phyloP scores from a whole-genome alignment of 2,113 vertebrate species.

The Dinomys branickii region DNA sequence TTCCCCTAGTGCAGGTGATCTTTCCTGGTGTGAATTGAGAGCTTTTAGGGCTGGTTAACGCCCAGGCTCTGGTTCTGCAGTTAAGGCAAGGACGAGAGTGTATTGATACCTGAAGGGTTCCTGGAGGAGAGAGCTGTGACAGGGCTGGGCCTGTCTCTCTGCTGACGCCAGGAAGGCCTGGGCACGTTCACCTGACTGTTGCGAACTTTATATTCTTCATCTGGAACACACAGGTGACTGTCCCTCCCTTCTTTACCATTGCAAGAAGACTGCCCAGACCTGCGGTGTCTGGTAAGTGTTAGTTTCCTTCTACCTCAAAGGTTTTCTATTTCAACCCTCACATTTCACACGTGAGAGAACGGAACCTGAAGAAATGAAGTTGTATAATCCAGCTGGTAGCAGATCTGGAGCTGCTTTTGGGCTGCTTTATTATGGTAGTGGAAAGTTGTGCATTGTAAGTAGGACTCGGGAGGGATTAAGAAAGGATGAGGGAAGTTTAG shows the following conservation, averaged over 20 bases:
- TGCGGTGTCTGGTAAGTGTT: neutral
- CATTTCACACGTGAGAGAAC: neutral
- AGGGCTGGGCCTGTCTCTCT: neutral
- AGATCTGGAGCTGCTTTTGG: neutral
- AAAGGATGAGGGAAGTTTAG: neutral
- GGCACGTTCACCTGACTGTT: neutral
- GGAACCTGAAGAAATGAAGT: neutral
- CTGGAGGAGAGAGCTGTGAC: neutral
- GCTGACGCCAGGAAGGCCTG: neutral
- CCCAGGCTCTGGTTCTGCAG: accelerated
- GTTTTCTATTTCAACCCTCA: neutral
- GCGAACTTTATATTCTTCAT: neutral
- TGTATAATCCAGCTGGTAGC: too few relatives aligned
- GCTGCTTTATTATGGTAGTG: neutral
- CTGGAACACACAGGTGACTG: neutral
- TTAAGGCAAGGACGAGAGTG: neutral
- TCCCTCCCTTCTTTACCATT: neutral
- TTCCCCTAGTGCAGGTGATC: neutral
- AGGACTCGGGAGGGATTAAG: neutral
- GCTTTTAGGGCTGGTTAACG: neutral
- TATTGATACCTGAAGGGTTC: neutral
- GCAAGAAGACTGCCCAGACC: neutral
- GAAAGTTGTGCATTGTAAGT: neutral
- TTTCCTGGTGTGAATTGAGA: neutral
- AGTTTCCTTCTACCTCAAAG: neutral